Evolutionary conservation across 2,888 invertebrate genomes (phyloP), one percentile per base, ranked within the genome.

Genomic region (Lasioglossum malachurum): DNA sequence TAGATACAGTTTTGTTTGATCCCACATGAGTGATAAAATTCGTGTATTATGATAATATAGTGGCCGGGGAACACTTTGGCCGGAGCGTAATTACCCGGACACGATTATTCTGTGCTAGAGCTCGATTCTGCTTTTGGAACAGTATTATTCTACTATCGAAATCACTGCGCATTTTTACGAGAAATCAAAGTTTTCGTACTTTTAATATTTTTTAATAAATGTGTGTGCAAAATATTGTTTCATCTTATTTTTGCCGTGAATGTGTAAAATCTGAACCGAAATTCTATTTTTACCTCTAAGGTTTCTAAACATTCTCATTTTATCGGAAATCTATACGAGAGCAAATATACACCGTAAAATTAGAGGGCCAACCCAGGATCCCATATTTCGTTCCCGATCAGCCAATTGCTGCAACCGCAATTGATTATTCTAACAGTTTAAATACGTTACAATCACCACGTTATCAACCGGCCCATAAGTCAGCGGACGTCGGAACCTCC

Each of bases 391-490:
- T 67, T 31, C 67, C 19, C 75, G 53, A 23, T 23, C 27, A 46
- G 69, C 53, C 38, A 69, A 67, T 71, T 53, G 27, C 80, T 1
- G 19, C 46, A 7, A 31, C 38, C 53, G 71, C 75, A 75, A 84
- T 67, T 67, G 67, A 67, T 67, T 67, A 67, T 67, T 67, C 31
- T 35, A 67, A 67, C 76, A 49, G 27, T 73, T 41, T 67, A n/a
- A 82, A 60, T 60, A 44, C 53, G 38, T 78, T 71, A 60, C 41
- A 78, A 84, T 57, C 76, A 35, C 41, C 46, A 44, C 41, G 76
- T 77, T 76, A 84, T 77, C 72, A 67, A 72, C 23, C 60, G n/a
- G 23, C 44, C 69, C 57, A 69, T 78, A 78, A 84, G 82, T 78
- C 82, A 82, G 60, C 38, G 5, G 38, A 27, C 38, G 44, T 41